A percentile compares a stretch with the other conserved stretches of the same genome.
phyloP scores from a whole-genome alignment of 2,797 vertebrate genomes.

The Selene dorsalis region DNA sequence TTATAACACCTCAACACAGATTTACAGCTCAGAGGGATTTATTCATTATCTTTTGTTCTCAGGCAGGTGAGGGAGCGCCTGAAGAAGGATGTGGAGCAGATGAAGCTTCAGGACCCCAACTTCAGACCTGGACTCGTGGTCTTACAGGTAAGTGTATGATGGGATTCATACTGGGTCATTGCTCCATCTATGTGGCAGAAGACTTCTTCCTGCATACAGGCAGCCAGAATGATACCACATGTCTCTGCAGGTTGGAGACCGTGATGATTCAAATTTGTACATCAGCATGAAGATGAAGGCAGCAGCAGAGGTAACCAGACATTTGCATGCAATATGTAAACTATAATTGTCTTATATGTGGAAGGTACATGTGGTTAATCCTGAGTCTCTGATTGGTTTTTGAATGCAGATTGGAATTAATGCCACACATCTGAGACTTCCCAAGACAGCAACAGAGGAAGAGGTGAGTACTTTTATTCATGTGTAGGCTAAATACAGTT shows the following conservation, averaged over 20 bases:
- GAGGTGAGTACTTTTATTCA: constrained; percentile 84
- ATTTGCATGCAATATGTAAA: not conserved
- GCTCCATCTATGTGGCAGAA: not conserved
- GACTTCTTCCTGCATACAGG: not conserved
- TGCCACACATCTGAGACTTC: constrained; percentile 92
- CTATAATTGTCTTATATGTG: not conserved
- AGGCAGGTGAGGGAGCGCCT: constrained; percentile 91
- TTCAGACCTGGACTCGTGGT: constrained; percentile 94
- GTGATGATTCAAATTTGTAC: constrained; percentile 97
- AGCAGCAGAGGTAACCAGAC: constrained; percentile 90
- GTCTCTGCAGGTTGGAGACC: constrained; percentile 90
- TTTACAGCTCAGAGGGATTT: not conserved
- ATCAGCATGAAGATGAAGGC: constrained; percentile 98
- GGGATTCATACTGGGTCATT: not conserved
- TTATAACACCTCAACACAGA: not conserved
- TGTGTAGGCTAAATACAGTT: not conserved
- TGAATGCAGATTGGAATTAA: constrained; percentile 92
- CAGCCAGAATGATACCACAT: constrained; percentile 11
- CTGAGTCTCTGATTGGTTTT: constrained; percentile 11
- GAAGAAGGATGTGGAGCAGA: constrained; percentile 89
- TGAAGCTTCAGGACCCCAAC: constrained; percentile 88
- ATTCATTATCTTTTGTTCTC: constrained; percentile 35
- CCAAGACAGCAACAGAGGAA: constrained; percentile 90
- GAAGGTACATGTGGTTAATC: not conserved
- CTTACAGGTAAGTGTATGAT: constrained; percentile 87